Evolutionary conservation across 2,888 invertebrate genomes (phyloP).

Genomic region (Ecdyonurus torrentis): DNA sequence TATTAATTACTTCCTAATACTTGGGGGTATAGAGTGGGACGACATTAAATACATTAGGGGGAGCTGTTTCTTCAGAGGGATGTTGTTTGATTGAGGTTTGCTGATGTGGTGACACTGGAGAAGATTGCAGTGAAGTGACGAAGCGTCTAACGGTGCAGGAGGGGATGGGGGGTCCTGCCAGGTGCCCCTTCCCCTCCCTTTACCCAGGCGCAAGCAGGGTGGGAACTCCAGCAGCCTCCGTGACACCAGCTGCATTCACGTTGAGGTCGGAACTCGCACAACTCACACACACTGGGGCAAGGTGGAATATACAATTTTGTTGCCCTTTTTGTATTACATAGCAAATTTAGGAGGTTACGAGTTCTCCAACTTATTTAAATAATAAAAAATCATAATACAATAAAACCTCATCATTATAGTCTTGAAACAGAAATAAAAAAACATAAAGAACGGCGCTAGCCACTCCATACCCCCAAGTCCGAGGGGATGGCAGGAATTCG

Average conservation of each 20-base stretch:
- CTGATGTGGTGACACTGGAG: background rate
- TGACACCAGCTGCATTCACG: background rate
- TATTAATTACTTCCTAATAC: background rate
- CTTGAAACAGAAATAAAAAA: constrained; percentile 1
- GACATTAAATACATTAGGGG: background rate
- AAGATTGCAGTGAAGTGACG: background rate
- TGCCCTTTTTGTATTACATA: background rate
- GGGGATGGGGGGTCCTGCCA: background rate
- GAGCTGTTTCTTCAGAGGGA: background rate
- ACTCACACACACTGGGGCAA: background rate
- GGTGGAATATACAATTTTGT: background rate
- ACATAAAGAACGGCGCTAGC: constrained; percentile 5
- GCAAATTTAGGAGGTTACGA: background rate
- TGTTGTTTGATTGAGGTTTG: background rate
- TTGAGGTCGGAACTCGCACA: background rate
- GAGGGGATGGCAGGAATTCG: constrained; percentile 10
- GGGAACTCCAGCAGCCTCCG: background rate
- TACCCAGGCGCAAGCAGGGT: background rate
- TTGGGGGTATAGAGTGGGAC: constrained; percentile 1
- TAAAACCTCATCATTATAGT: background rate
- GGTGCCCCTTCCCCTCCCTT: background rate
- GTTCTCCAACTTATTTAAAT: background rate
- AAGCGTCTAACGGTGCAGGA: background rate
- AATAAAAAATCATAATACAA: background rate
- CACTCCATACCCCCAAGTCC: constrained; percentile 10